These are phyloP conservation scores for Reinhardtius hippoglossoides DNA, from an alignment of 2,113 vertebrate species.

Conservation along the genomic window DNA sequence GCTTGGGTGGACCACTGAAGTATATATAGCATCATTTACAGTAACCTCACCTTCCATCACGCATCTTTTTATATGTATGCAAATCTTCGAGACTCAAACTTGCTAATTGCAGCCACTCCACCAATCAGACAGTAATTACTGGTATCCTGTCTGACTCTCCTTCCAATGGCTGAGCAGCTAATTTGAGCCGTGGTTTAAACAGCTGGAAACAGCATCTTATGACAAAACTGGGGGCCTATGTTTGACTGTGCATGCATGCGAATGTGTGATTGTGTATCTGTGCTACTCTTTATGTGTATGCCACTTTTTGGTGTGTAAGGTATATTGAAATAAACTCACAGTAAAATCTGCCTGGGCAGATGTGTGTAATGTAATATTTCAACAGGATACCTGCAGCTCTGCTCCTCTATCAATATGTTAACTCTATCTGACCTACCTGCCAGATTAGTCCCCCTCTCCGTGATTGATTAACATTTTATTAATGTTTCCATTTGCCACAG, in stretches of 20 bases:
- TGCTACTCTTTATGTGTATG: conserved; percentile 47
- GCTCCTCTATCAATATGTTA: conserved; percentile 44
- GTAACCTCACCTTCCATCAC: conserved; percentile 27
- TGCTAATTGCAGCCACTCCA: conserved; percentile 86
- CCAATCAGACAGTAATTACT: conserved; percentile 89
- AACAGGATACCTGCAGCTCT: conserved; percentile 20
- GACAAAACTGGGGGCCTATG: conserved; percentile 71
- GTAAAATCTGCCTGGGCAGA: conserved; percentile 48
- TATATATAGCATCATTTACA: not conserved
- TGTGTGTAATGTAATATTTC: conserved; percentile 36
- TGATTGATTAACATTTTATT: conserved; percentile 81
- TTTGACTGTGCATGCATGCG: conserved; percentile 42
- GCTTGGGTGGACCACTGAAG: not conserved
- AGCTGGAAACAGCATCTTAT: conserved; percentile 83
- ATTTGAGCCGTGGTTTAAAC: conserved; percentile 85
- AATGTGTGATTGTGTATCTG: conserved; percentile 21
- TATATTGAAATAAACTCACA: conserved; percentile 55
- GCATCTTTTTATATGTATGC: conserved; percentile 69
- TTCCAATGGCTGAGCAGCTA: conserved; percentile 87
- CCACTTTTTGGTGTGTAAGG: conserved; percentile 46
- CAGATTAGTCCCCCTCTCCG: conserved; percentile 41
- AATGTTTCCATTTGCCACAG: conserved; percentile 69
- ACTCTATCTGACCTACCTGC: conserved; percentile 59
- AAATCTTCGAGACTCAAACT: conserved; percentile 71
- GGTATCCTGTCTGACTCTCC: conserved; percentile 87